phyloP scores from a whole-genome alignment of 2,113 vertebrate genomes.

The Alligator mississippiensis region DNA sequence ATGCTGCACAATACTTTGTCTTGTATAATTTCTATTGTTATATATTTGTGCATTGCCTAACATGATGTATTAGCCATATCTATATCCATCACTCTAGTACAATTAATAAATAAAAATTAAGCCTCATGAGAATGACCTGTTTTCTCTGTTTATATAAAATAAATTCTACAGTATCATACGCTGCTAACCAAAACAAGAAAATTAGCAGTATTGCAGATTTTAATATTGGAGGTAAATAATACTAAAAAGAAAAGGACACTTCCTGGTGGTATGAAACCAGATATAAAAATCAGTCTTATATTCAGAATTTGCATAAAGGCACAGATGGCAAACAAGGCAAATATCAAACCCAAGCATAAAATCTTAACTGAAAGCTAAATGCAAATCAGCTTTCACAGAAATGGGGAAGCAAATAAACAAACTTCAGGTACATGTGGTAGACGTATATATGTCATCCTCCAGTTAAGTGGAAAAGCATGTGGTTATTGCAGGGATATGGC shows the following conservation, averaged over 20 bases:
- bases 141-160: neutral
- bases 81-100: neutral
- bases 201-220: neutral
- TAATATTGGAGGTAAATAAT: neutral
- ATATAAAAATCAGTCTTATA: neutral
- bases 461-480: neutral
- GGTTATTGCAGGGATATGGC: neutral
- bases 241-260: accelerated
- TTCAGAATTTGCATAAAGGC: neutral
- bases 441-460: neutral
- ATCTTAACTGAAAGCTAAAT: neutral
- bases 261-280: neutral
- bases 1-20: neutral
- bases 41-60: neutral
- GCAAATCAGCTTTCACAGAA: neutral
- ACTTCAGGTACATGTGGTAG: neutral
- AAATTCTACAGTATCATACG: neutral
- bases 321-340: neutral
- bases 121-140: neutral
- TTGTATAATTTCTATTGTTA: neutral
- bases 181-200: neutral
- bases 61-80: neutral
- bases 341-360: neutral
- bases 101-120: neutral
- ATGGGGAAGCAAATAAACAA: neutral